Base-by-base conservation (phyloP, 1,140 invertebrate genomes). In the Psix sp. region DNA sequence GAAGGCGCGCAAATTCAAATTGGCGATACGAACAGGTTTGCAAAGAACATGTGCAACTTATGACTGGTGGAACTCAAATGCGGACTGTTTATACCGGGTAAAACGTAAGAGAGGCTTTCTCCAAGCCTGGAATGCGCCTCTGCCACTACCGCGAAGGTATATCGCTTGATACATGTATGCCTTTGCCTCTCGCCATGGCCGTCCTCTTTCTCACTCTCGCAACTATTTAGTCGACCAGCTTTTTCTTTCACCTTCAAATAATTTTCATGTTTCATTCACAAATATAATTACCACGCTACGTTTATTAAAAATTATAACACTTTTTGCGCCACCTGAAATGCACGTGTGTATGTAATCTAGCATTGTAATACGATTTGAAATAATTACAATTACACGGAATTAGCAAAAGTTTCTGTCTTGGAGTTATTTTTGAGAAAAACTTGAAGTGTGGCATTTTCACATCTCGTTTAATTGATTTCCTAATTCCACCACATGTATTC, bases 61-160 rank as follows among this genome's bases (percentile, higher is more conserved):
- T 66, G 62, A 66, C 49, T 59, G 46, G 43, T 71, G 57, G 36
- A 26, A 70, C 51, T 46, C 17, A 67, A 68, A 65, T 48, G 18
- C 33, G 51, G 46, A 65, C 63, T 74, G 77, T 75, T 74, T 78
- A 71, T 78, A 52, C 63, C 42, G 65, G 68, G 60, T 74, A 76
- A 51, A 78, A 73, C 62, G 45, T 68, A 75, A 76, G 74, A 81
- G 78, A 80, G 79, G 80, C 80, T 82, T 82, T 82, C 81, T 81
- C 81, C 77, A 49, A 33, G 72, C 49, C 79, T 65, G 80, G 80
- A 82, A 82, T 81, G 79, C 66, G 77, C 74, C 75, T 75, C 63
- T 54, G 65, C 73, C 57, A 48, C 75, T 72, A 74, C 76, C 71
- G 70, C 62, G 38, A 65, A 38, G 35, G 33, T 36, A 45, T 43